phyloP scores from a whole-genome alignment of 1,140 invertebrate genomes.

The Listronotus oregonensis region DNA sequence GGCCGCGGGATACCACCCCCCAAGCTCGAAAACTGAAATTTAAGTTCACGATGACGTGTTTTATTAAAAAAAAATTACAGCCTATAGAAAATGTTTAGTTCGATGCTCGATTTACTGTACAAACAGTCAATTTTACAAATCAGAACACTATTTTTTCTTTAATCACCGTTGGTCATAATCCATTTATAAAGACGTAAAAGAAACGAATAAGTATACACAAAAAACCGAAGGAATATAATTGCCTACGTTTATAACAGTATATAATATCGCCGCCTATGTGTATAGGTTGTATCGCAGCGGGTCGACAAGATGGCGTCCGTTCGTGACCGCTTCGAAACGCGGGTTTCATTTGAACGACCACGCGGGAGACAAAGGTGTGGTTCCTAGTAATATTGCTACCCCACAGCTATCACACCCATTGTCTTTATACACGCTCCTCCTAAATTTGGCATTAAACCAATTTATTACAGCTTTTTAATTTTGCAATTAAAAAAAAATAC shows the following conservation, averaged over 20 bases:
- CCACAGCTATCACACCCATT: conserved; percentile 45
- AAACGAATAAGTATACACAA: neutral
- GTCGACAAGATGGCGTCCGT: conserved; percentile 44
- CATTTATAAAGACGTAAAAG: conserved; percentile 13
- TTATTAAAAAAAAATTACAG: too few relatives aligned
- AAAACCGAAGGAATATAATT: too few relatives aligned
- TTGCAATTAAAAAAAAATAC: conserved; percentile 3
- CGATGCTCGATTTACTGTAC: too few relatives aligned
- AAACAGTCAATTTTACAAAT: too few relatives aligned
- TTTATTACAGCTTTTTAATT: conserved; percentile 15
- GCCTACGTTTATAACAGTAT: too few relatives aligned
- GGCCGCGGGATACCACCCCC: too few relatives aligned
- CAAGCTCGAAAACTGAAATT: too few relatives aligned
- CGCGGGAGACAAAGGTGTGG: conserved; percentile 46
- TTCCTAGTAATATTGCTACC: conserved; percentile 39
- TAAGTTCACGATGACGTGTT: too few relatives aligned
- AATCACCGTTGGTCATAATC: neutral
- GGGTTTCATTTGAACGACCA: conserved; percentile 35
- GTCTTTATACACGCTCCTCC: conserved; percentile 45
- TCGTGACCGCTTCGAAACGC: conserved; percentile 35
- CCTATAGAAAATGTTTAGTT: too few relatives aligned
- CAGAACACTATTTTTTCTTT: too few relatives aligned
- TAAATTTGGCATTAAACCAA: conserved; percentile 33
- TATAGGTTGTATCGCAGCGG: conserved; percentile 38
- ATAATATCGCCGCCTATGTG: conserved; percentile 24